phyloP scores from a whole-genome alignment of 2,113 vertebrate genomes.

The Indri indri region DNA sequence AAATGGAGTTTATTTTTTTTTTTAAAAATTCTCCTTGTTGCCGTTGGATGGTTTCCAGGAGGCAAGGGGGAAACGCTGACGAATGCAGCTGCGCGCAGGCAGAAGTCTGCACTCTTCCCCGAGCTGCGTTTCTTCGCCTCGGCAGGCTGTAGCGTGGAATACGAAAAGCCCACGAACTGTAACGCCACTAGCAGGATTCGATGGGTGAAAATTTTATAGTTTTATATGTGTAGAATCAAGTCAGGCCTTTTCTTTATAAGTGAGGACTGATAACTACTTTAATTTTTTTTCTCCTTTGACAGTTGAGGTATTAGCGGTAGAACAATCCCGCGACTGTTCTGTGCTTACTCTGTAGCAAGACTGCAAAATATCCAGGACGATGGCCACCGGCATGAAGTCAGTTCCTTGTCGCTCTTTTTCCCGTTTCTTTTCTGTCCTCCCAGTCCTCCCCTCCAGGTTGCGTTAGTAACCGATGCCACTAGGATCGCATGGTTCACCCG shows the following conservation, averaged over 20 bases:
- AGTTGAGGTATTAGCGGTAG: not conserved
- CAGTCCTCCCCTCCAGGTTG: not conserved
- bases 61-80: not conserved
- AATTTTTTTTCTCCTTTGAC: not conserved
- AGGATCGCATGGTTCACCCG: not conserved
- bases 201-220: not conserved
- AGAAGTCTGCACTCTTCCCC: not conserved
- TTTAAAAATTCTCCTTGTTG: not conserved
- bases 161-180: not conserved
- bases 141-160: not conserved
- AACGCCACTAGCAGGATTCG: not conserved
- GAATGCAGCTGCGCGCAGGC: not conserved
- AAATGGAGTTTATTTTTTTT: not conserved
- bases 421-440: not conserved
- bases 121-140: not conserved
- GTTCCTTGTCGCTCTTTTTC: not conserved
- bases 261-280: not conserved
- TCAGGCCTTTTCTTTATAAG: not conserved
- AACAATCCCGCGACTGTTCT: not conserved
- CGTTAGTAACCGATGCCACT: not conserved
- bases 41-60: not conserved
- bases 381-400: not conserved
- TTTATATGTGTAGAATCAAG: not conserved
- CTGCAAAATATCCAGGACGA: not conserved
- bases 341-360: not conserved